phyloP scores from a whole-genome alignment of 2,888 invertebrate species.

The Catocala sponsa region DNA sequence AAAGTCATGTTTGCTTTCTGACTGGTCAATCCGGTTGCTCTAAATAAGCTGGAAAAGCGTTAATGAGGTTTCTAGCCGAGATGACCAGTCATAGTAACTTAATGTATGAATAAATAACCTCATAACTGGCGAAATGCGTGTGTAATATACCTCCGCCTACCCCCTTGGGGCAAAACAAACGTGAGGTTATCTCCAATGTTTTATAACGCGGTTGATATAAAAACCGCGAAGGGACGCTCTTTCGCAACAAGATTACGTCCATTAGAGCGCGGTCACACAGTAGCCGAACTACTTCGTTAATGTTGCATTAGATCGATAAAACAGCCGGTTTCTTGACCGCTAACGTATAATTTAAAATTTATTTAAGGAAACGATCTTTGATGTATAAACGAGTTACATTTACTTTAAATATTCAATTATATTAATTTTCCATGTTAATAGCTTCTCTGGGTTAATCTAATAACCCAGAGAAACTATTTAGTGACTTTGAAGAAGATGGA shows the following conservation, averaged over 20 bases:
- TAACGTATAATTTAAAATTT: constrained; percentile 35
- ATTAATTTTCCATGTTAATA: no score
- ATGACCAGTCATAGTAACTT: no score
- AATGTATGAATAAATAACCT: no score
- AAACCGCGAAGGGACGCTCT: constrained; percentile 13
- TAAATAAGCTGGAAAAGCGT: no score
- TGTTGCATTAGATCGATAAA: constrained; percentile 50
- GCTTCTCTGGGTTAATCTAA: no score
- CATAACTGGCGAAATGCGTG: not conserved
- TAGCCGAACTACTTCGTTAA: constrained; percentile 51
- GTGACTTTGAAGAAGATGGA: no score
- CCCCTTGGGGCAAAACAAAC: no score
- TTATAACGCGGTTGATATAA: constrained; percentile 17
- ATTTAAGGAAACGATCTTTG: constrained; percentile 9
- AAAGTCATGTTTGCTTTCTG: no score
- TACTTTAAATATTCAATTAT: no score
- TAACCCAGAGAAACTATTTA: no score
- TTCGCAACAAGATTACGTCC: not conserved
- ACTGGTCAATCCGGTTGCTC: no score
- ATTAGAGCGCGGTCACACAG: constrained; percentile 38
- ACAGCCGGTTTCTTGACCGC: constrained; percentile 51
- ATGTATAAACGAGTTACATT: not conserved
- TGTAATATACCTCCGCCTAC: not conserved
- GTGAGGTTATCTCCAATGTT: not conserved
- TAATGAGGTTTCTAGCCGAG: no score